Percentiles rank a stretch among this genome's conserved stretches.
These are phyloP conservation scores for Palythoa grandiflora DNA, from an alignment of 92 coral and sea anemone species.

Conservation along the genomic window DNA sequence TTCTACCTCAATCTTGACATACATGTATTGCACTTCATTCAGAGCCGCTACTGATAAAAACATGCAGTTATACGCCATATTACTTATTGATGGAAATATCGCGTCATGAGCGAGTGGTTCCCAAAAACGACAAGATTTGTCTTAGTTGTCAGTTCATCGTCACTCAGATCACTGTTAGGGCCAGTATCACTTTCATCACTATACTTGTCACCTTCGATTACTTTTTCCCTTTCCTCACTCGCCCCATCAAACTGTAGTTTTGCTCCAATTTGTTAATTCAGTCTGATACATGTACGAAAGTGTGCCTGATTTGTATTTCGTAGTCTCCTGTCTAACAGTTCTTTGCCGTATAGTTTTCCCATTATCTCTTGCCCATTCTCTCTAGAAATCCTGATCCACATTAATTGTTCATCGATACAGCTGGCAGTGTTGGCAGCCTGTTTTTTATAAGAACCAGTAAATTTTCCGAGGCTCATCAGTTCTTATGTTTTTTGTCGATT, in stretches of 20 bases:
- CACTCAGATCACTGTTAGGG: neutral
- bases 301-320: conserved; percentile 65
- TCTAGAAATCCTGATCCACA: conserved; percentile 47
- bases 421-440: conserved; percentile 55
- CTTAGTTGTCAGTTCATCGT: conserved; percentile 56
- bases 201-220: conserved; percentile 40
- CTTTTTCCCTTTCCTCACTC: conserved; percentile 29
- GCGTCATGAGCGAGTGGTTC: conserved; percentile 54
- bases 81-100: neutral
- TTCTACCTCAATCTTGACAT: too few relatives aligned
- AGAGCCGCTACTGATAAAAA: too few relatives aligned
- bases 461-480: too few relatives aligned
- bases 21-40: too few relatives aligned
- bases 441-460: too few relatives aligned
- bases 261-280: conserved; percentile 40
- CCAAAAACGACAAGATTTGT: conserved; percentile 62
- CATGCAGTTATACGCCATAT: too few relatives aligned
- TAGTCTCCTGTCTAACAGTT: conserved; percentile 62
- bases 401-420: conserved; percentile 44
- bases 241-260: conserved; percentile 48
- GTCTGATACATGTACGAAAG: conserved; percentile 52
- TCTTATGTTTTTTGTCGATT: too few relatives aligned
- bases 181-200: conserved; percentile 49
- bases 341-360: conserved; percentile 48
- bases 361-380: conserved; percentile 58